Conservation (phyloP, 2,797 vertebrate species). For the Gymnoscopelus braueri region DNA sequence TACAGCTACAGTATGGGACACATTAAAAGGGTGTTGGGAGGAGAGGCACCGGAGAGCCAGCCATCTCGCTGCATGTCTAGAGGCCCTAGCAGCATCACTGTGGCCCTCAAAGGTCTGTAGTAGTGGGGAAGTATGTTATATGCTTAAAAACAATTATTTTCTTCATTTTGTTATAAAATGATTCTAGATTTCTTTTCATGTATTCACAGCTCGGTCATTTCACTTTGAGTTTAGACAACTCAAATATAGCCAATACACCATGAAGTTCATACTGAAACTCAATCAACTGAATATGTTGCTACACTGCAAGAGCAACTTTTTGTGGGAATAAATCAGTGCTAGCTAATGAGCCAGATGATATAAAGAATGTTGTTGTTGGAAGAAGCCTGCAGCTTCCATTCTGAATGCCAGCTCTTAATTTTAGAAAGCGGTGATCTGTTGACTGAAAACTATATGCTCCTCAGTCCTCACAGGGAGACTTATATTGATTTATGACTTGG, state of each 20-base stretch:
- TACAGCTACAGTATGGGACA: slow-evolving; percentile 94
- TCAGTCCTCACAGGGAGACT: neutral
- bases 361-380: neutral
- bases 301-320: no score
- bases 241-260: no score
- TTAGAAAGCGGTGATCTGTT: slow-evolving; percentile 1
- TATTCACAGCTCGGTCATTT: no score
- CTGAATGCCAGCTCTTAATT: neutral
- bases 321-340: neutral
- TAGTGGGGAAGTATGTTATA: neutral
- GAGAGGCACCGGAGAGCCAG: slow-evolving; percentile 87
- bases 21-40: slow-evolving; percentile 88
- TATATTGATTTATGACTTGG: neutral
- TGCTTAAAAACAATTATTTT: no score
- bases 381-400: slow-evolving; percentile 10
- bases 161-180: no score
- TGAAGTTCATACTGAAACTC: no score
- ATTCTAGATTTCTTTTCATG: no score
- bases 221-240: no score
- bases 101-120: slow-evolving; percentile 91
- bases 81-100: slow-evolving; percentile 81
- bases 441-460: neutral
- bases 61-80: slow-evolving; percentile 89
- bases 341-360: neutral
- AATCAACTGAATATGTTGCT: no score